Percentiles rank a stretch among this genome's conserved stretches.
Evolutionary conservation across 2,113 vertebrate genomes (phyloP).

Genomic region (Piaya cayana): DNA sequence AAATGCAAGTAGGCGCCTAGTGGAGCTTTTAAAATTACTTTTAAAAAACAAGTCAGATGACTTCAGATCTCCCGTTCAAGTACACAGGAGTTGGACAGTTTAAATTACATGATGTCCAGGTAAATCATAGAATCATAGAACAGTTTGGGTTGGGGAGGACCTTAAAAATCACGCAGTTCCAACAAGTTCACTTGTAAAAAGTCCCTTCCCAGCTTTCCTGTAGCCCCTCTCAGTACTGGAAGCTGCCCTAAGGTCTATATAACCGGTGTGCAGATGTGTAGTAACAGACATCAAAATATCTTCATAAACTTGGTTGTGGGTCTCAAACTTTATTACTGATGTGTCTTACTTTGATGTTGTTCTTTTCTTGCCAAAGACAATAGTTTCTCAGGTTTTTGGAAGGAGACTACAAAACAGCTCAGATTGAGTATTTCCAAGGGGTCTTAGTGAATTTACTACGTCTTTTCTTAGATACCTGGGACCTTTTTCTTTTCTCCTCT

Average conservation of each 20-base stretch:
- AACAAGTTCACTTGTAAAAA: no score
- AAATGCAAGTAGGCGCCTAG: background rate
- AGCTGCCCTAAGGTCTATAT: no score
- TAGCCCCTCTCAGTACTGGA: no score
- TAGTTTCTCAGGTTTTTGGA: background rate
- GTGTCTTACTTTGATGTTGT: background rate
- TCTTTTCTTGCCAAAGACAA: background rate
- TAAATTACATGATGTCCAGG: accelerated
- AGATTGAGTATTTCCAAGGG: background rate
- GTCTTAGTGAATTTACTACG: background rate
- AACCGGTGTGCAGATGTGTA: background rate
- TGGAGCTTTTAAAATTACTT: background rate
- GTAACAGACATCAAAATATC: background rate
- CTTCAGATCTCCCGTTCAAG: background rate
- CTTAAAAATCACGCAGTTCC: no score
- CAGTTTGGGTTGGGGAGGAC: no score
- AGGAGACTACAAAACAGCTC: background rate
- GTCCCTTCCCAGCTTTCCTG: no score
- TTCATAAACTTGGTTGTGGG: background rate
- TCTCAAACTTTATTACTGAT: background rate
- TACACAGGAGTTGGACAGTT: background rate
- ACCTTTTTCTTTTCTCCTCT: background rate
- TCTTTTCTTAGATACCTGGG: constrained; percentile 6
- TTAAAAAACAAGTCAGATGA: accelerated
- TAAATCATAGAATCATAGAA: no score